These are phyloP conservation scores for Sphyrna mokarran DNA, from an alignment of 2,113 vertebrate species.

Conservation along the genomic window DNA sequence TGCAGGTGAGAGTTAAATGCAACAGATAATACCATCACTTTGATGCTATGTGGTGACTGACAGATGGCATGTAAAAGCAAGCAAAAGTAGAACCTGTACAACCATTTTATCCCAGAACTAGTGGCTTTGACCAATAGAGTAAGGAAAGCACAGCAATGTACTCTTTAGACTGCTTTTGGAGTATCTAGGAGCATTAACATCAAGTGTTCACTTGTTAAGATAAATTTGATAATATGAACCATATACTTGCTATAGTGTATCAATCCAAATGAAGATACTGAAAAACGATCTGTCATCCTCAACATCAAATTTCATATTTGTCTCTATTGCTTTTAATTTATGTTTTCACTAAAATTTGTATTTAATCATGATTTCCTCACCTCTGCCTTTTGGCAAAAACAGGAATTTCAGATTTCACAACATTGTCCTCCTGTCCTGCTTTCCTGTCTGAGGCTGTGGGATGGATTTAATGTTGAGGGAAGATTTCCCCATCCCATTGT, in stretches of 20 bases:
- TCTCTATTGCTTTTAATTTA: not conserved
- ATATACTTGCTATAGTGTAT: not conserved
- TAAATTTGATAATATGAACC: not conserved
- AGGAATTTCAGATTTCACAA: not conserved
- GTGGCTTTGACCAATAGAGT: not conserved
- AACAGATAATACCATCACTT: not conserved
- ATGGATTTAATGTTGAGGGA: too few relatives aligned
- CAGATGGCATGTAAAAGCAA: not conserved
- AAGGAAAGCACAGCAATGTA: not conserved
- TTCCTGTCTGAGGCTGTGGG: not conserved
- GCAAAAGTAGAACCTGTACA: not conserved
- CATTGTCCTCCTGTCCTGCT: not conserved
- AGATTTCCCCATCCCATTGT: too few relatives aligned
- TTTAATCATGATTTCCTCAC: not conserved
- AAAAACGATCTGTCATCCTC: not conserved
- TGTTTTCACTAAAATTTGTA: not conserved
- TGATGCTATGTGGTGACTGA: not conserved
- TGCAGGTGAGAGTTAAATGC: constrained; percentile 70
- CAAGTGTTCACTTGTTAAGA: not conserved
- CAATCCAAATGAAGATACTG: not conserved
- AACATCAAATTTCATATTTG: not conserved
- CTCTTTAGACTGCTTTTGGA: not conserved
- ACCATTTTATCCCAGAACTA: not conserved
- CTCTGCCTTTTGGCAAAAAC: not conserved
- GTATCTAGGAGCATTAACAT: not conserved